A percentile compares a stretch with the other conserved stretches of the same genome.
phyloP scores from a whole-genome alignment of 2,797 vertebrate genomes.

The Macroramphosus scolopax region DNA sequence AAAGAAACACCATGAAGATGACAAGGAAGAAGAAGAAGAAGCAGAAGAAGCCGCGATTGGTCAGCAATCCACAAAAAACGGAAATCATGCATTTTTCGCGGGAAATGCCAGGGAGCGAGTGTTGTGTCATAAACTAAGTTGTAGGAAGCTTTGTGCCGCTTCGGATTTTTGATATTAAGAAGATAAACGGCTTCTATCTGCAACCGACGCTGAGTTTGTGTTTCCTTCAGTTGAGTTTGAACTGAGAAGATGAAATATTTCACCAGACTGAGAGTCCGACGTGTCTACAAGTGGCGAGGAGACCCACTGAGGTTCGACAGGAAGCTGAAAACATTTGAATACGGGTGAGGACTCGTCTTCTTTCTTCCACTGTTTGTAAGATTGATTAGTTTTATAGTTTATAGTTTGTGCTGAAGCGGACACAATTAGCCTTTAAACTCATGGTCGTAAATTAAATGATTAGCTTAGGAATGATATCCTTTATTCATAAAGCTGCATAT shows the following conservation, averaged over 20 bases:
- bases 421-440: too few relatives aligned
- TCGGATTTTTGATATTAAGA: neutral
- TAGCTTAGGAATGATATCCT: too few relatives aligned
- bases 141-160: too few relatives aligned
- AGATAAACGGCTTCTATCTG: neutral
- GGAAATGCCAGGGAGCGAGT: conserved; percentile 25
- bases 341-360: conserved; percentile 72
- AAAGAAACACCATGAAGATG: too few relatives aligned
- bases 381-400: too few relatives aligned
- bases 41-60: neutral
- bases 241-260: conserved; percentile 50
- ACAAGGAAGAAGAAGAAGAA: neutral
- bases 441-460: too few relatives aligned
- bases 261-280: conserved; percentile 69
- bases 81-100: conserved; percentile 57
- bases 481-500: too few relatives aligned
- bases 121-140: too few relatives aligned
- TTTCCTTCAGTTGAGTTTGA: too few relatives aligned
- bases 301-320: conserved; percentile 65
- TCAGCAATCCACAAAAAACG: neutral
- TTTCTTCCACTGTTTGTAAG: neutral
- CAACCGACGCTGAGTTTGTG: neutral
- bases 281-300: conserved; percentile 80
- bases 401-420: too few relatives aligned
- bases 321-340: conserved; percentile 74